A percentile compares a stretch with the other conserved stretches of the same genome.
phyloP scores from a whole-genome alignment of 2,113 vertebrate genomes.

The Carassius carassius region DNA sequence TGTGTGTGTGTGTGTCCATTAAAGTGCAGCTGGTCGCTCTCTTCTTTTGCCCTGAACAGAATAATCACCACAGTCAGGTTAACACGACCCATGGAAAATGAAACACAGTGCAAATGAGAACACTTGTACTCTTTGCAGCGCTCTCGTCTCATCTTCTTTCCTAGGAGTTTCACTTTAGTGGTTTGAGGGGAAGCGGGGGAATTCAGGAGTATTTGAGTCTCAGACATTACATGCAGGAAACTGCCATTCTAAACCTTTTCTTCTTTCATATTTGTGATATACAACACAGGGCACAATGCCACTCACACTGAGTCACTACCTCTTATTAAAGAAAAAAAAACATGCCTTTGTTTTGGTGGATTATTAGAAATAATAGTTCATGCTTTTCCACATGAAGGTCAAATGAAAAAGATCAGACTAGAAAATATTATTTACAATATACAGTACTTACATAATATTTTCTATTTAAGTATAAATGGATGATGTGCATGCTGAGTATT shows the following conservation, averaged over 20 bases:
- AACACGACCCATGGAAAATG: slow-evolving; percentile 88
- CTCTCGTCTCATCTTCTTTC: slow-evolving; percentile 49
- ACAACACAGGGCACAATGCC: neutral
- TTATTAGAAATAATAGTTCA: neutral
- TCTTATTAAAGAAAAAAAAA: neutral
- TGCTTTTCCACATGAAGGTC: neutral
- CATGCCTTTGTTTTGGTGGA: neutral
- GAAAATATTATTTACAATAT: too few species aligned
- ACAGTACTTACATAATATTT: neutral
- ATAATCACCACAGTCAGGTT: slow-evolving; percentile 91
- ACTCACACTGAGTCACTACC: neutral
- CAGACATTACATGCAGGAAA: neutral
- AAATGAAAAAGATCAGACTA: neutral
- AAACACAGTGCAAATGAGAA: slow-evolving; percentile 65
- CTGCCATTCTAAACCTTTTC: neutral
- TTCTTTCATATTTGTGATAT: neutral
- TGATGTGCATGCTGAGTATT: neutral
- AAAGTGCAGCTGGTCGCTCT: slow-evolving; percentile 97
- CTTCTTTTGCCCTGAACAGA: slow-evolving; percentile 72
- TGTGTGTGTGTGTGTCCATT: slow-evolving; percentile 82
- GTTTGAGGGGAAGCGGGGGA: neutral
- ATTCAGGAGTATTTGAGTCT: neutral
- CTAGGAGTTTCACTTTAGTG: slow-evolving; percentile 30
- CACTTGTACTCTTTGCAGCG: slow-evolving; percentile 60
- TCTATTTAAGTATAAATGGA: neutral